Evolutionary conservation across 2,113 vertebrate species (phyloP), one percentile per base, ranked within the genome.

Genomic region (Orientallactaga bullata): DNA sequence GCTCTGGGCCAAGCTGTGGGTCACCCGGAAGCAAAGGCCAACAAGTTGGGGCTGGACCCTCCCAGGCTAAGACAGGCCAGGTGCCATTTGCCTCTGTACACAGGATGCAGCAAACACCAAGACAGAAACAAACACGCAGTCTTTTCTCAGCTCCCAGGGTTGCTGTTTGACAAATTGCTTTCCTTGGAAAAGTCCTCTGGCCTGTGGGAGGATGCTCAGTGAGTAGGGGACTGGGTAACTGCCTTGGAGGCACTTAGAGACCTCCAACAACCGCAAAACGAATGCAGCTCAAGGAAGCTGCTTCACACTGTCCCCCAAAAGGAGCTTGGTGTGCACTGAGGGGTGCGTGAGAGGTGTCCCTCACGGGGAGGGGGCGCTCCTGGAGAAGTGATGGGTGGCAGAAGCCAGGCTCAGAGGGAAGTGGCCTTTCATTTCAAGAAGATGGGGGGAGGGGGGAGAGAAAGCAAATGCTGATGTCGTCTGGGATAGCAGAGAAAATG

Each of bases 161-260:
- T 69, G 73, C 95, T 94, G 91, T 18, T 11, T 47, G 85, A 92
- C 93, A 69, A 85, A 88, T 2, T 85, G 88, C 90, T 89, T 72
- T 69, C 13, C 85, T 20, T 1, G 35, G 85, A 37, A 72, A 71
- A 72, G 84, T 0, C 7, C 55, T 47, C 74, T 1, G 11, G 69
- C 76, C 87, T 9, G 2, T 0, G 8, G 89, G 69, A 73, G 79
- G 68, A 24, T 1, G n/a, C 68, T 2, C n/a, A 0, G 4, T 20
- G n/a, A 58, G 39, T 23, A 68, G 69, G 42, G 37, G 74, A 18
- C 2, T 0, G 2, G 3, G 71, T 12, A 1, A 30, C 89, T 71
- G 72, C 47, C 80, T 68, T 3, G 11, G 58, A 86, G 88, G 66
- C 35, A 0, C 72, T 13, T 2, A 2, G 3, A 61, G 30, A n/a